These are phyloP conservation scores for Chloroceryle inda DNA, from an alignment of 2,797 vertebrate genomes.

Conservation along the genomic window DNA sequence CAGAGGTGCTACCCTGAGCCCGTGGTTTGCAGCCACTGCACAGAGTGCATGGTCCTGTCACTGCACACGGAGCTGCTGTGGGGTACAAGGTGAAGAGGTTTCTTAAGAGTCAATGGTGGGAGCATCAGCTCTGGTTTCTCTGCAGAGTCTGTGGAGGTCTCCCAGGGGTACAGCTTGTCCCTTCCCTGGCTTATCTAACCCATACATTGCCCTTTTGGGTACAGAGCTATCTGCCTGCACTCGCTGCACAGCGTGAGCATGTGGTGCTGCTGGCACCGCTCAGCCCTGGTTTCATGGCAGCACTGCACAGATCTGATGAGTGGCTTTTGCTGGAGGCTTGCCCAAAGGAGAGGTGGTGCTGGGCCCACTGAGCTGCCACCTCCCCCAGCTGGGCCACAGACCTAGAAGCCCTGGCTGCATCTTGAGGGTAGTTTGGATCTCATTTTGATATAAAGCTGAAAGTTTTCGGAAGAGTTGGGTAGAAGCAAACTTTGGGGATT, in stretches of 20 bases:
- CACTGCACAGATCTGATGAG: neutral
- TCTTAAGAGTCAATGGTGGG: neutral
- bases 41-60: fast-evolving
- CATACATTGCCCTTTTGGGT: neutral
- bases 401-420: neutral
- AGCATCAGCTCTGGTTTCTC: neutral
- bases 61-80: neutral
- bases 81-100: neutral
- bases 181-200: neutral
- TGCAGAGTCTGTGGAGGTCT: fast-evolving
- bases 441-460: neutral
- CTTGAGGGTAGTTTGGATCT: neutral
- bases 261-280: neutral
- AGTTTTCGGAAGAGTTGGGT: neutral
- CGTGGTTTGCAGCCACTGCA: fast-evolving
- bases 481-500: neutral
- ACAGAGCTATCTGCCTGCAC: neutral
- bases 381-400: neutral
- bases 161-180: neutral
- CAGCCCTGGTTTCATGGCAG: neutral
- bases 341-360: fast-evolving
- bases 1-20: neutral
- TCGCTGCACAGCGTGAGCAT: neutral
- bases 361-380: neutral
- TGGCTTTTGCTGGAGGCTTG: neutral